Conservation (phyloP, 2,888 invertebrate species). For the Dysmachus trigonus region DNA sequence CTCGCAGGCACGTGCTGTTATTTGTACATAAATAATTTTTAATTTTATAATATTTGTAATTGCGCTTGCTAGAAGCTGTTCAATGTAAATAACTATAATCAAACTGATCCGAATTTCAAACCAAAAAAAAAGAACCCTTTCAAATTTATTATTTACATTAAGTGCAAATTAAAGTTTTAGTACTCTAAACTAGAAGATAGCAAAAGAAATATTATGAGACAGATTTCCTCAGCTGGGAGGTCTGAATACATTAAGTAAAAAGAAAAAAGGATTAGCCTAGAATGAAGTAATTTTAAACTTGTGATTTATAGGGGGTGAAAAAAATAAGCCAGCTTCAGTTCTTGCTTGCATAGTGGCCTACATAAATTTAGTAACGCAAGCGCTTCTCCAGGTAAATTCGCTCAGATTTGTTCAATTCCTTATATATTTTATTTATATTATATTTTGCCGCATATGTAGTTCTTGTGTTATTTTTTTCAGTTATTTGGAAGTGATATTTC, state of each 20-base stretch:
- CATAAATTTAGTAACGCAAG: conserved; percentile 38
- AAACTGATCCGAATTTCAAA: conserved; percentile 44
- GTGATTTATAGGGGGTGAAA: conserved; percentile 13
- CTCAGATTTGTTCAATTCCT: not conserved
- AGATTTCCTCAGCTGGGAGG: not conserved
- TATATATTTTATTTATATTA: not conserved
- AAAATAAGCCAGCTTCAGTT: conserved; percentile 25
- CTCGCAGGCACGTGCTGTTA: conserved; percentile 26
- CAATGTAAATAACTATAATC: conserved; percentile 43
- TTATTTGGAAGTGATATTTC: not conserved
- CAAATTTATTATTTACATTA: conserved; percentile 25
- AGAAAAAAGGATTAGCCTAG: conserved; percentile 5
- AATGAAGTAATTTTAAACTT: not conserved
- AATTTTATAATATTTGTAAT: conserved; percentile 38
- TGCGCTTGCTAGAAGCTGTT: conserved; percentile 34
- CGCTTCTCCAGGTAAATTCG: not conserved
- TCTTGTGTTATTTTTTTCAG: not conserved
- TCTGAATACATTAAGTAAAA: not conserved
- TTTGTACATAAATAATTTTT: conserved; percentile 36
- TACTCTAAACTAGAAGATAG: conserved; percentile 8
- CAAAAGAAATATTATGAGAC: not conserved
- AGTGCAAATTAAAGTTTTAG: conserved; percentile 33
- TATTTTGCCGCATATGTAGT: not conserved
- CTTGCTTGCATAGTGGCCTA: conserved; percentile 36
- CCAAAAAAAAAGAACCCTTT: conserved; percentile 22